Base-by-base conservation (phyloP, 1,140 invertebrate genomes). In the Varroa destructor region DNA sequence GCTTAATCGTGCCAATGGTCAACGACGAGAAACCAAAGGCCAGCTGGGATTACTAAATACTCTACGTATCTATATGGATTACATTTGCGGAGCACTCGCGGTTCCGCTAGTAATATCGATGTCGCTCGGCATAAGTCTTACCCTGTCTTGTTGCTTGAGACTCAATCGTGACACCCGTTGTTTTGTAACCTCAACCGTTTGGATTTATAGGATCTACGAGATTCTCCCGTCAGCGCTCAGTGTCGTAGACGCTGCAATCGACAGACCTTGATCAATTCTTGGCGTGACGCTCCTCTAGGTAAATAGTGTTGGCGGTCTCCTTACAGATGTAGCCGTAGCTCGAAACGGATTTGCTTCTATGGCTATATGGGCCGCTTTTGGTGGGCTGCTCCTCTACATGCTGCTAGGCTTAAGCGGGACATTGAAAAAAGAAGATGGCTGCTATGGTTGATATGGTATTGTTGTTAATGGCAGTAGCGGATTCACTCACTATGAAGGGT, bases 241-340 rank as follows among this genome's bases (percentile, higher is more conserved):
- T 10, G 37, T 12, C 10, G 40, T 67, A 40, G 61, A 37, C 2
- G 2, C 10, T 2, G 37, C 46, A 12, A 14, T 67, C 10, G 61
- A 37, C 40, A 67, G 14, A 2, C 61, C 61, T 12, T 12, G 40
- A 3, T 67, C 61, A 73, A 74, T 74, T 72, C 73, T 74, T 42
- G 74, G 74, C 4, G 1, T 74, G 14, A 74, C 74, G 40, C 42
- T 74, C 46, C 43, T 74, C 3, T 74, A 73, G 74, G 54, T 46
- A n/a, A 74, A 74, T 61, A 74, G 73, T 55, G 55, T 74, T 14
- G 74, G 74, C 12, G 74, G 74, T 72, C 56, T 74, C 0, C 36
- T 74, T 37, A 71, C 74, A 6, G 73, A 74, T n/a, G 55, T 71
- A 10, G 1, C 74, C n/a, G 14, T 74, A 5, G 74, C 74, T 1